These are phyloP conservation scores for Drosophila fungiperda DNA, from an alignment of 2,888 invertebrate species.

Conservation along the genomic window DNA sequence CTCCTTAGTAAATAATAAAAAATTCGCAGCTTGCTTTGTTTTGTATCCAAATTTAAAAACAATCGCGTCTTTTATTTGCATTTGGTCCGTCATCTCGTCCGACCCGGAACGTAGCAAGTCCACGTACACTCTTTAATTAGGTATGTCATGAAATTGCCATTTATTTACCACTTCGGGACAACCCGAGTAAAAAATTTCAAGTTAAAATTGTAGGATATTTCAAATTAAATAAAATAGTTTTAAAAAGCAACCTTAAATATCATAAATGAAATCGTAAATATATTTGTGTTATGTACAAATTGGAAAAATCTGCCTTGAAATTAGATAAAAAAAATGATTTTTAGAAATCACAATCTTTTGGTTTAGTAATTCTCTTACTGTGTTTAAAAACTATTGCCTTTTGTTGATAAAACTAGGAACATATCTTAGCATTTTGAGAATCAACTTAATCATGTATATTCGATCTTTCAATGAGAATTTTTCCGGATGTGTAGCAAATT, in stretches of 20 bases:
- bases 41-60: slow-evolving; percentile 62
- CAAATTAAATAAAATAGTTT: not conserved
- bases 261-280: not conserved
- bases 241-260: not conserved
- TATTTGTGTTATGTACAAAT: not conserved
- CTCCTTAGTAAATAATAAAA: slow-evolving; percentile 57
- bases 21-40: slow-evolving; percentile 65
- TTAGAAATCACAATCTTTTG: not conserved
- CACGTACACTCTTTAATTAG: slow-evolving; percentile 37
- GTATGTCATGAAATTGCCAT: not conserved
- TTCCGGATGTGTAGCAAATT: not conserved
- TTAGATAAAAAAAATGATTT: not conserved
- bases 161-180: not conserved
- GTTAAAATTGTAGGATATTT: not conserved
- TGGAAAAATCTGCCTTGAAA: not conserved
- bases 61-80: slow-evolving; percentile 71
- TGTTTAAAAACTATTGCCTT: not conserved
- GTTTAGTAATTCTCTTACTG: not conserved
- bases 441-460: not conserved
- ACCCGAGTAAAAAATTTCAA: not conserved
- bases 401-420: no score
- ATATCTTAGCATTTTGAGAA: not conserved
- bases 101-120: slow-evolving; percentile 25
- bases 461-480: not conserved
- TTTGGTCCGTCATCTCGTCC: slow-evolving; percentile 49